These are phyloP conservation scores for Tupaia chinensis DNA, from an alignment of 2,113 vertebrate species.

Conservation along the genomic window DNA sequence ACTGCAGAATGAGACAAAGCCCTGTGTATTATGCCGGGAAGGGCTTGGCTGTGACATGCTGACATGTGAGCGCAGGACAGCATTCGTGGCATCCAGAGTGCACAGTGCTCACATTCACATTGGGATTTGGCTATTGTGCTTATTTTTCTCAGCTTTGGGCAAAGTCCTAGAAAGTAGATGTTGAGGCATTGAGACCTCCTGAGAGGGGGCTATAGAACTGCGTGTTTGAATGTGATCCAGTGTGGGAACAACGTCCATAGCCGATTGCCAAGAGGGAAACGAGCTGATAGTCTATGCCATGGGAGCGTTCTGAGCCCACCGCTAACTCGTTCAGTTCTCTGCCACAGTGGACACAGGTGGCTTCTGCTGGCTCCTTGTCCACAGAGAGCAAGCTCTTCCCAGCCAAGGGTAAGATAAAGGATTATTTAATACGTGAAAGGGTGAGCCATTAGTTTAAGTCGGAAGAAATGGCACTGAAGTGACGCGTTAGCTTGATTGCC, in stretches of 20 bases:
- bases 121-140: not conserved
- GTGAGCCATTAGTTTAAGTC: not conserved
- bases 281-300: not conserved
- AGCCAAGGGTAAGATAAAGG: not conserved
- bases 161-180: not conserved
- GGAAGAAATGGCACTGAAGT: not conserved
- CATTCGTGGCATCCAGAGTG: not conserved
- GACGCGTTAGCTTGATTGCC: not conserved
- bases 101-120: accelerated
- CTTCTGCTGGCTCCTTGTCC: not conserved
- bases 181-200: not conserved
- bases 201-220: not conserved
- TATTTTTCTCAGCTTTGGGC: conserved; percentile 3
- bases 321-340: not conserved
- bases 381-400: not conserved
- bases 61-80: not conserved
- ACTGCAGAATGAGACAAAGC: conserved; percentile 35
- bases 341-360: not conserved
- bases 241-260: not conserved
- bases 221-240: not conserved
- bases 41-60: conserved; percentile 16
- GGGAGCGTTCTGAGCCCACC: not conserved
- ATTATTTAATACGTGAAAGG: not conserved
- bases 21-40: not conserved
- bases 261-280: not conserved